Conservation (phyloP, 2,113 vertebrate genomes). For the Saccopteryx leptura region DNA sequence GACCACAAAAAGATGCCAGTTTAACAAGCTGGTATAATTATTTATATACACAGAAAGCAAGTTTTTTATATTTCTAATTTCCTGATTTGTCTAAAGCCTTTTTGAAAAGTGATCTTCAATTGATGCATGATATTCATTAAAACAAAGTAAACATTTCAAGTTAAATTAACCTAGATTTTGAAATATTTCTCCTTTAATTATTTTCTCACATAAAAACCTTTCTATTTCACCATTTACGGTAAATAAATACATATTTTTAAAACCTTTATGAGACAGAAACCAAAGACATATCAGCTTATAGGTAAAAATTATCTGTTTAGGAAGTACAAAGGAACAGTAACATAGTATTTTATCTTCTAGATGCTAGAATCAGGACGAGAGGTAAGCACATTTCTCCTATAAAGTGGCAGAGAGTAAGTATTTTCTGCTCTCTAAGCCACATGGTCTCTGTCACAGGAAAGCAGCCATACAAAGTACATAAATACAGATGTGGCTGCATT, state of each 20-base stretch:
- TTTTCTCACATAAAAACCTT: conserved; percentile 53
- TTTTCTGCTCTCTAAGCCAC: neutral
- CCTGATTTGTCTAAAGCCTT: conserved; percentile 24
- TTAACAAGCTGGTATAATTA: neutral
- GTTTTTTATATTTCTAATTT: conserved; percentile 6
- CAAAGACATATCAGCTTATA: neutral
- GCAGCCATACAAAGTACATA: neutral
- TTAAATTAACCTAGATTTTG: neutral
- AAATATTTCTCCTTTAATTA: conserved; percentile 28
- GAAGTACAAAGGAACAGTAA: neutral
- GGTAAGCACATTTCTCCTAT: neutral
- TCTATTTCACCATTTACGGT: neutral
- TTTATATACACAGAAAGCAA: neutral
- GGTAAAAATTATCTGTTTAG: neutral
- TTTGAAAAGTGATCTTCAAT: conserved; percentile 3
- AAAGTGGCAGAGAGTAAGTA: neutral
- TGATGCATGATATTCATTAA: conserved; percentile 36
- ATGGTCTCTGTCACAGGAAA: neutral
- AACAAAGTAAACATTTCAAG: neutral
- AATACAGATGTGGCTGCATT: neutral
- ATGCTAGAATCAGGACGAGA: neutral
- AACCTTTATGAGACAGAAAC: conserved; percentile 24
- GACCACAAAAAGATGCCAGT: conserved; percentile 14
- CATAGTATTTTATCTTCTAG: neutral
- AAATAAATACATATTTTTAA: neutral